Conservation (phyloP, 1,140 invertebrate species). For the Pseudoatta argentina region DNA sequence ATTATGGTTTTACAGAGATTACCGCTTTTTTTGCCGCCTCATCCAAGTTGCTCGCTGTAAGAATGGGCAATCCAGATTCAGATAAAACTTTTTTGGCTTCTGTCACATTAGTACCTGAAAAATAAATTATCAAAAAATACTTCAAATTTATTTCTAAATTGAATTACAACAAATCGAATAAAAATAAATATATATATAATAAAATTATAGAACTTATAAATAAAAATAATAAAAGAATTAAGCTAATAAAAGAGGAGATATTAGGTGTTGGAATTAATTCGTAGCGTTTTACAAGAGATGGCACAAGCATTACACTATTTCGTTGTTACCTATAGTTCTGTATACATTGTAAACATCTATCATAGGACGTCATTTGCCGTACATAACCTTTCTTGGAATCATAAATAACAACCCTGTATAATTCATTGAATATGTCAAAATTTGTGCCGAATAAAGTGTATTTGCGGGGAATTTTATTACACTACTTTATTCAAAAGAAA, state of each 20-base stretch:
- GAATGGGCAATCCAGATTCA: conserved; percentile 93
- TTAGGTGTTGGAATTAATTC: too few species aligned
- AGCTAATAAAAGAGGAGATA: conserved; percentile 83
- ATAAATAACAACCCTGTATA: too few species aligned
- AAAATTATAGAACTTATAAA: conserved; percentile 24
- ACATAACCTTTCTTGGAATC: too few species aligned
- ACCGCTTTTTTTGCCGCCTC: conserved; percentile 97
- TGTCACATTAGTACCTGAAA: conserved; percentile 90
- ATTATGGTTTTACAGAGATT: conserved; percentile 84
- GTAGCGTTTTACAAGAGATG: too few species aligned
- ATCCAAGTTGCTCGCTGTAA: conserved; percentile 94
- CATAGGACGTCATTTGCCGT: too few species aligned
- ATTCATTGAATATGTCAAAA: too few species aligned
- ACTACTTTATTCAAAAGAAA: too few species aligned
- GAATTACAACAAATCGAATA: conserved; percentile 1
- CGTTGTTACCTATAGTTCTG: too few species aligned
- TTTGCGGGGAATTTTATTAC: too few species aligned
- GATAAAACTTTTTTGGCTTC: conserved; percentile 91
- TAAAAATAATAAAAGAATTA: conserved; percentile 11
- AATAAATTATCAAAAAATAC: conserved; percentile 61
- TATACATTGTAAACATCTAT: too few species aligned
- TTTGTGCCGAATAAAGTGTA: too few species aligned
- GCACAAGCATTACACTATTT: too few species aligned
- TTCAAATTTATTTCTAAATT: conserved; percentile 31
- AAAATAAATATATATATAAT: conserved; percentile 25